Evolutionary conservation across 2,797 vertebrate species (phyloP), one percentile per base, ranked within the genome.

Genomic region (Podarcis siculus): DNA sequence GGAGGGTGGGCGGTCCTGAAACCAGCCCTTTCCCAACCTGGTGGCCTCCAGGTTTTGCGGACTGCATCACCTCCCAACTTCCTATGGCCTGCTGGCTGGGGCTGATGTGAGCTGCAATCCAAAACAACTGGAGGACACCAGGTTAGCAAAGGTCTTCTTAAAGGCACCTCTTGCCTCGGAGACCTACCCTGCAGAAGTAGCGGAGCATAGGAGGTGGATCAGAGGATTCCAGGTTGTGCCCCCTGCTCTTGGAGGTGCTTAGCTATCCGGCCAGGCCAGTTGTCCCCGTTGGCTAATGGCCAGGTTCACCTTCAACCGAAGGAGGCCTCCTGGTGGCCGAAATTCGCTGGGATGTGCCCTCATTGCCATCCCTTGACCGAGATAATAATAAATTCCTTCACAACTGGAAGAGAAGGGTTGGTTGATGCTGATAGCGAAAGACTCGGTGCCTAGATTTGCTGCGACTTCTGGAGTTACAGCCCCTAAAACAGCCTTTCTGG

Each of bases 1-100:
- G n/a, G 27, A 2, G 4, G 7, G 23, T 25, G 6, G 0, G 15
- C 0, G 45, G 23, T 1, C 39, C 7, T 27, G 69, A 71, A n/a
- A 71, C 9, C 61, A 64, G 61, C 21, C 61, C 21, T 23, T 64
- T 2, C 49, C 49, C 32, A 35, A 17, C 17, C 17, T 37, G 17
- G 5, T 7, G 2, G 5, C 25, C 21, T 25, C 7, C 37, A 27
- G 75, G 27, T 55, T 55, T 55, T 55, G 49, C 5, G 21, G 9
- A 9, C 23, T 15, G 37, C 10, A 30, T 12, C 42, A 45, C 75
- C 10, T 2, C 9, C 13, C 75, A 25, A 23, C 23, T 17, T 13
- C n/a, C 30, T 13, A 23, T 17, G n/a, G 13, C 82, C 19, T 15
- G 64, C 79, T 69, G 81, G 30, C 64, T 39, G 81, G 49, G 80